Conservation (phyloP, 2,113 vertebrate genomes). For the Vombatus ursinus region DNA sequence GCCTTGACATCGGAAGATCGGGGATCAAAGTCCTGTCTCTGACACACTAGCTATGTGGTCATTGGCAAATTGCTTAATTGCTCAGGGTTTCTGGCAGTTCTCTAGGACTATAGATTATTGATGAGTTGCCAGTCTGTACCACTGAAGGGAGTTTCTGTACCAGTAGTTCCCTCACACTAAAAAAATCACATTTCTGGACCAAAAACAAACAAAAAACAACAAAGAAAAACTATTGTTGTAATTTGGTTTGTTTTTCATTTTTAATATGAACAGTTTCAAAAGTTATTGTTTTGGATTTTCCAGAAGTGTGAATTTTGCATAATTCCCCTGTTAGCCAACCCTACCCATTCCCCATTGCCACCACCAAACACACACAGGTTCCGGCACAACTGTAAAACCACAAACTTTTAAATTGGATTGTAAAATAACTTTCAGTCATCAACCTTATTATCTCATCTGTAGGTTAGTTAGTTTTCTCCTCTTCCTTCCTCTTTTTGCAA, state of each 20-base stretch:
- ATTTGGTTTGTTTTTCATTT: not conserved
- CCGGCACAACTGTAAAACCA: not conserved
- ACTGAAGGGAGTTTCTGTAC: not conserved
- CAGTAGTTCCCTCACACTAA: not conserved
- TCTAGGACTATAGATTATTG: not conserved
- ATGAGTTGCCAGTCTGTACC: not conserved
- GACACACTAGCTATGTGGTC: not conserved
- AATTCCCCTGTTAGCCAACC: too few relatives aligned
- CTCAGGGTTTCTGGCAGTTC: not conserved
- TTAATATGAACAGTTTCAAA: not conserved
- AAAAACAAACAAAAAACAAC: not conserved
- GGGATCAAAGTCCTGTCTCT: not conserved
- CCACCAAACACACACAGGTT: not conserved
- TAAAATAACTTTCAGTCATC: conserved; percentile 60
- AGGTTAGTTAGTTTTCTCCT: not conserved
- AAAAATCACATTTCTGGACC: not conserved
- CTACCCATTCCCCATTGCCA: conserved; percentile 29
- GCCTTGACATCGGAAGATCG: not conserved
- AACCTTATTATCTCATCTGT: not conserved
- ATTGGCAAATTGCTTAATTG: not conserved
- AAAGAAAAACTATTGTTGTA: not conserved
- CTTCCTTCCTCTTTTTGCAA: conserved; percentile 12
- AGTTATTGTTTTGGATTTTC: not conserved
- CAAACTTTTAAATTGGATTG: conserved; percentile 38
- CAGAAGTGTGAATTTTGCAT: conserved; percentile 3